These are phyloP conservation scores for Pachycephus smyrnensis DNA, from an alignment of 2,888 invertebrate species.

Conservation along the genomic window DNA sequence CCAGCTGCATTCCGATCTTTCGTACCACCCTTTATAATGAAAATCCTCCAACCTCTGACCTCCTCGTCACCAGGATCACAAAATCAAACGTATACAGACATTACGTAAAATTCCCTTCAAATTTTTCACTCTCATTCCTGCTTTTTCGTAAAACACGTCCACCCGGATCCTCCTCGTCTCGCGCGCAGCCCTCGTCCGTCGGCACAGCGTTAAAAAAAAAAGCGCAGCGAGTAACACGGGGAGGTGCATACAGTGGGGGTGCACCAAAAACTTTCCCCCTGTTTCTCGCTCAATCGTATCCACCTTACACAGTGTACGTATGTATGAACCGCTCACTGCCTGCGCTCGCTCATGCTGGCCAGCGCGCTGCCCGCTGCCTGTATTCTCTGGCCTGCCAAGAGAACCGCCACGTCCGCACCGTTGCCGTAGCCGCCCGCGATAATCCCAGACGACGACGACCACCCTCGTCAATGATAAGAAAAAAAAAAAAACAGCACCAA, in stretches of 20 bases:
- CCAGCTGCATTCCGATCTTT: neutral
- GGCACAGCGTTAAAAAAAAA: constrained; percentile 31
- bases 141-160: constrained; percentile 14
- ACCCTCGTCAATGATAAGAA: neutral
- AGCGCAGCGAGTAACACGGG: constrained; percentile 18
- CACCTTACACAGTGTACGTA: constrained; percentile 57
- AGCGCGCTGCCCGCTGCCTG: constrained; percentile 60
- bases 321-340: constrained; percentile 65
- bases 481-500: neutral
- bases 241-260: neutral
- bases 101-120: neutral
- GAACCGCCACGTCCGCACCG: constrained; percentile 29
- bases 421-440: constrained; percentile 26
- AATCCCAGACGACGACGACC: constrained; percentile 12
- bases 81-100: no score
- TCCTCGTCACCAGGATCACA: neutral
- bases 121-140: neutral
- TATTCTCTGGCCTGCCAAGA: constrained; percentile 48
- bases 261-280: constrained; percentile 21
- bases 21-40: no score
- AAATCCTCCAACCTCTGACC: no score
- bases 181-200: constrained; percentile 39
- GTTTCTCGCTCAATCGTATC: constrained; percentile 52
- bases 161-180: constrained; percentile 19
- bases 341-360: constrained; percentile 60